phyloP scores from a whole-genome alignment of 2,888 invertebrate genomes.

The Liopterus haemorrhoidalis region DNA sequence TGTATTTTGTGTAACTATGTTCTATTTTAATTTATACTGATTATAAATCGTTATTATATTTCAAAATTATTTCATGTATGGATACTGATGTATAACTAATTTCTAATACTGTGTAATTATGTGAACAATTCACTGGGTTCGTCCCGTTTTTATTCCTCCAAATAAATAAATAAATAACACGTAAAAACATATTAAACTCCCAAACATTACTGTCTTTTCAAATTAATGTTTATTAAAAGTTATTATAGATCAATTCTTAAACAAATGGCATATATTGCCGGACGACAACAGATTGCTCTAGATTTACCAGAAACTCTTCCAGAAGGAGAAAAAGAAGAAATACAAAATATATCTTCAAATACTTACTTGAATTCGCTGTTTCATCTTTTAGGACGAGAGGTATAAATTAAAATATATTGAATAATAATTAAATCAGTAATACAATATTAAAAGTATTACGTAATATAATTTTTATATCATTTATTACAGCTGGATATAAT shows the following conservation, averaged over 20 bases:
- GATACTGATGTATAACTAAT: too few relatives aligned
- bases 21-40: too few relatives aligned
- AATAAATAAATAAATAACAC: too few relatives aligned
- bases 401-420: conserved; percentile 35
- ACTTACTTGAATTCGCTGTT: conserved; percentile 90
- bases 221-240: conserved; percentile 9
- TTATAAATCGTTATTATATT: too few relatives aligned
- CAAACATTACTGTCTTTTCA: conserved; percentile 2
- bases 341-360: conserved; percentile 89
- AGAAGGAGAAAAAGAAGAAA: conserved; percentile 65
- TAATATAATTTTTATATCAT: conserved; percentile 3
- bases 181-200: not conserved
- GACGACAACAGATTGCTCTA: conserved; percentile 85
- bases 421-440: not conserved
- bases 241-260: conserved; percentile 70
- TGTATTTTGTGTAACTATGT: too few relatives aligned
- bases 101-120: too few relatives aligned
- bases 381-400: conserved; percentile 86
- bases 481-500: conserved; percentile 80
- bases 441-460: conserved; percentile 4
- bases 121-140: too few relatives aligned
- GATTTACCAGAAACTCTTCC: too few relatives aligned
- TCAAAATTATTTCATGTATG: too few relatives aligned
- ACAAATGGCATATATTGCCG: conserved; percentile 94
- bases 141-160: too few relatives aligned